Evolutionary conservation across 2,888 invertebrate genomes (phyloP), one percentile per base, ranked within the genome.

Genomic region (Ophraella communa): DNA sequence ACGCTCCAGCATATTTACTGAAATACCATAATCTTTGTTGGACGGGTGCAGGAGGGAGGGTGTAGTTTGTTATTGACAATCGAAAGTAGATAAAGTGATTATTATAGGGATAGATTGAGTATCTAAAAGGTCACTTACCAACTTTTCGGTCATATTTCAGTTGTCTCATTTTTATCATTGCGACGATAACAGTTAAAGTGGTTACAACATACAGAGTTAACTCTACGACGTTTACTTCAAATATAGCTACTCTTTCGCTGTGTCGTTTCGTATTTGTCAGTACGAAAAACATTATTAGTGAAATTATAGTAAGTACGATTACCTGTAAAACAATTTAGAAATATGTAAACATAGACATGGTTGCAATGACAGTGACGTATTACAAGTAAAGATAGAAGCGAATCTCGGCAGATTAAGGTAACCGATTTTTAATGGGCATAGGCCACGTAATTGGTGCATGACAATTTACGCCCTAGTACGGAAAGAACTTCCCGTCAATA

Each of bases 231-330:
- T 92, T 92, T 17, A 74, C 77, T 59, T 74, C 75, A 30, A 73
- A 71, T 18, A 74, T 75, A 3, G 71, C 74, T 17, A 74, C 64
- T 77, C 87, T 83, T 55, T 87, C 86, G 66, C 88, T 89, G 3
- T 85, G 83, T 63, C 86, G 87, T 17, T 63, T 24, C 1, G 66
- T 64, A 60, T 89, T 90, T 20, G 70, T 73, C 52, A 96, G 83
- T 0, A 95, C 95, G 80, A 95, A 95, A 83, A 95, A 95, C 86
- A 95, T 90, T 59, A 96, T 94, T 66, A 95, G 87, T 11, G 92
- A 91, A 76, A 95, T 93, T 54, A 94, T 93, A 0, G 81, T 81
- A 62, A 93, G 85, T 0, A 95, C 94, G 58, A 94, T 89, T 92
- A 96, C 64, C 68, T 68, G 52, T 23, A 65, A 65, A 4, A 24